Conservation (phyloP, 2,797 vertebrate genomes). For the Varecia variegata region DNA sequence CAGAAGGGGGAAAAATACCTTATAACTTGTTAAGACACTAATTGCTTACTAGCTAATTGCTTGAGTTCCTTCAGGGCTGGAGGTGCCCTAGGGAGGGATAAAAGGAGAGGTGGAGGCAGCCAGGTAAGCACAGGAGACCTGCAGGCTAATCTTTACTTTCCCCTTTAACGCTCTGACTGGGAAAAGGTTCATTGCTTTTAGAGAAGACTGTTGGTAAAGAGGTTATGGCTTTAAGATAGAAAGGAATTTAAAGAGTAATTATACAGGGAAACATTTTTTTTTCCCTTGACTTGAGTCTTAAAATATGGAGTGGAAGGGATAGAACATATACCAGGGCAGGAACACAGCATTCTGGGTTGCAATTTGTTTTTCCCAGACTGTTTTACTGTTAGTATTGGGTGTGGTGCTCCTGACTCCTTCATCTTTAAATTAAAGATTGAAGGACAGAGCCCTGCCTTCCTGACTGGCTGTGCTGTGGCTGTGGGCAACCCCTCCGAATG, state of each 20-base stretch:
- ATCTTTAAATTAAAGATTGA: background rate
- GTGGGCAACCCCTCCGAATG: background rate
- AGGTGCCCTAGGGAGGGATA: background rate
- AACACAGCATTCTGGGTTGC: background rate
- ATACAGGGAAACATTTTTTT: background rate
- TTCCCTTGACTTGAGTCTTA: background rate
- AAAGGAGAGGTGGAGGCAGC: background rate
- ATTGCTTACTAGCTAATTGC: background rate
- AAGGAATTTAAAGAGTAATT: conserved; percentile 29
- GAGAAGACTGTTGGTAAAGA: background rate
- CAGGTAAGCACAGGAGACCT: background rate
- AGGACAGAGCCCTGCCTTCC: background rate
- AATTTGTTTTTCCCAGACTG: background rate
- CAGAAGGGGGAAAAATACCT: background rate
- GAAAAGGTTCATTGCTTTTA: background rate
- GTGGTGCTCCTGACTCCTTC: background rate
- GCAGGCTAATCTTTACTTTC: background rate
- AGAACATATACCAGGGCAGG: background rate
- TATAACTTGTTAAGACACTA: background rate
- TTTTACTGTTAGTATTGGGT: background rate
- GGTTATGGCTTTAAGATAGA: background rate
- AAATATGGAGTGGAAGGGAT: background rate
- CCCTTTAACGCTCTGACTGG: background rate
- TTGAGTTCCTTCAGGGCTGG: background rate
- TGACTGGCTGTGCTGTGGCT: background rate